These are phyloP conservation scores for Xestia xanthographa DNA, from an alignment of 2,888 invertebrate species.

Conservation along the genomic window DNA sequence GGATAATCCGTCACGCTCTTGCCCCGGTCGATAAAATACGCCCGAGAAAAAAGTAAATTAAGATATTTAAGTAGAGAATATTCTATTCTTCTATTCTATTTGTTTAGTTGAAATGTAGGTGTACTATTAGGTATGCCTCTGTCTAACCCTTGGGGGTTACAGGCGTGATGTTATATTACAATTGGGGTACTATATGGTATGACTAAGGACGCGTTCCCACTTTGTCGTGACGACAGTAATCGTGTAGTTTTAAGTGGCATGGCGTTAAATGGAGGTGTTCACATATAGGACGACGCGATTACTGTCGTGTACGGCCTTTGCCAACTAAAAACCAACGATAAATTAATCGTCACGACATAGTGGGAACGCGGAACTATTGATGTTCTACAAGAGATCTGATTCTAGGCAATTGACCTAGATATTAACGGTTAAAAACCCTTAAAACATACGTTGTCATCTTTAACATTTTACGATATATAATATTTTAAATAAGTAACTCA, in stretches of 20 bases:
- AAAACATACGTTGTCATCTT: background rate
- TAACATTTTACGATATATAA: slow-evolving; percentile 2
- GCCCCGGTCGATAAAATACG: slow-evolving; percentile 30
- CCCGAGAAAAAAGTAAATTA: slow-evolving; percentile 2
- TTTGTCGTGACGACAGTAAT: too few relatives aligned
- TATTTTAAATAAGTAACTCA: slow-evolving; percentile 26
- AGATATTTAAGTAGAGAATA: slow-evolving; percentile 7
- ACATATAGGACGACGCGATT: too few relatives aligned
- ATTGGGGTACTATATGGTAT: background rate
- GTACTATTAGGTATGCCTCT: too few relatives aligned
- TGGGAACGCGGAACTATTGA: background rate
- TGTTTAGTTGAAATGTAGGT: too few relatives aligned
- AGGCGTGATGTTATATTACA: background rate
- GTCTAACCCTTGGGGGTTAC: too few relatives aligned
- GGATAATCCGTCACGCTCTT: slow-evolving; percentile 45
- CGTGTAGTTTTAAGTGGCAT: too few relatives aligned
- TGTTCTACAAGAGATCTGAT: slow-evolving; percentile 43
- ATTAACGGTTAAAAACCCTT: background rate
- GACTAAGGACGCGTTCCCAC: too few relatives aligned
- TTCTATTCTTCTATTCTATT: too few relatives aligned
- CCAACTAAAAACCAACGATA: too few relatives aligned
- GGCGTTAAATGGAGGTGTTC: too few relatives aligned
- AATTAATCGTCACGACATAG: too few relatives aligned
- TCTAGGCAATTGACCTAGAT: slow-evolving; percentile 1
- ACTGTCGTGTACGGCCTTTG: too few relatives aligned